Percentiles rank a stretch among this genome's conserved stretches.
phyloP scores from a whole-genome alignment of 2,888 invertebrate species.

The Bimastos eiseni region DNA sequence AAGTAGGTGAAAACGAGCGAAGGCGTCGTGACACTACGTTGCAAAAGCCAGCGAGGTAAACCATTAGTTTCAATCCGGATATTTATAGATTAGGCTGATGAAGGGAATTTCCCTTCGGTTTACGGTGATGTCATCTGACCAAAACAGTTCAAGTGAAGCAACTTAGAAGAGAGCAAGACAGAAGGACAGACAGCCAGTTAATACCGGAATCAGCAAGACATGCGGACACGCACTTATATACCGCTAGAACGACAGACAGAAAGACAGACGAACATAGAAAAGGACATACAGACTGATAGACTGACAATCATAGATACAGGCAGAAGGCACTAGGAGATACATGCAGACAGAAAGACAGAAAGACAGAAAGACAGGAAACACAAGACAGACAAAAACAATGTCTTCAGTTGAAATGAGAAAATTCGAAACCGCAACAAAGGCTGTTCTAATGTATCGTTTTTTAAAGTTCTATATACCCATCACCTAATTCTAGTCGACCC shows the following conservation, averaged over 20 bases:
- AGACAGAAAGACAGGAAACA: not conserved
- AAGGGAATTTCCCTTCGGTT: not conserved
- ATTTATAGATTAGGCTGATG: not conserved
- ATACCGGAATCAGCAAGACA: no score
- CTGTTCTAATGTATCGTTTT: no score
- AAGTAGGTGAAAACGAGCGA: not conserved
- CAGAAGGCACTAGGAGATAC: not conserved
- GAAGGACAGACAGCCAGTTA: no score
- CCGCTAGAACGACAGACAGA: no score
- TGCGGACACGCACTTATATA: no score
- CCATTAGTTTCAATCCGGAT: not conserved
- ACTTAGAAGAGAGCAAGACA: not conserved
- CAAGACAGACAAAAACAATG: no score
- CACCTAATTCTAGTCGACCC: no score
- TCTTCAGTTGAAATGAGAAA: not conserved
- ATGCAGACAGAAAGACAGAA: not conserved
- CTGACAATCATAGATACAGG: no score
- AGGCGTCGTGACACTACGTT: not conserved
- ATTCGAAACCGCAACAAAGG: not conserved
- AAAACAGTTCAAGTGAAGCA: not conserved
- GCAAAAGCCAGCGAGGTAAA: not conserved
- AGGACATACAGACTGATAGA: no score
- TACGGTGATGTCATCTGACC: not conserved
- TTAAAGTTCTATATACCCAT: no score
- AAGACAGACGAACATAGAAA: no score